phyloP scores from a whole-genome alignment of 2,888 invertebrate genomes.

The Podabrus alpinus region DNA sequence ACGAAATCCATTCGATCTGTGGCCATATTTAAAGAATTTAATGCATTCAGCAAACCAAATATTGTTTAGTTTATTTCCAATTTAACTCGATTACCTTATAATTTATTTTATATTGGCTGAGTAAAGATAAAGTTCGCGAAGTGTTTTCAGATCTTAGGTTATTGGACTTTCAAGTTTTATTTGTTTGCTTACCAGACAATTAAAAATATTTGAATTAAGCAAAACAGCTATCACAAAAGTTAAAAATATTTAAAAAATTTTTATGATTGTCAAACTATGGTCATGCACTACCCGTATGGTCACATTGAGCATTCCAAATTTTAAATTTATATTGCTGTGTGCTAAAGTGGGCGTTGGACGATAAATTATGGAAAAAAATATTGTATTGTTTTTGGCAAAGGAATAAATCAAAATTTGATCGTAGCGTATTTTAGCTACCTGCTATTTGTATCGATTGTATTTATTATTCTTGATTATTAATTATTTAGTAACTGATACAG shows the following conservation, averaged over 20 bases:
- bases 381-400: not conserved
- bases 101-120: not conserved
- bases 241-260: not conserved
- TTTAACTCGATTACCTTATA: not conserved
- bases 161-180: not conserved
- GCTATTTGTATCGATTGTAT: not conserved
- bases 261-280: not conserved
- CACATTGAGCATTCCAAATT: not conserved
- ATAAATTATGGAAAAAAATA: not conserved
- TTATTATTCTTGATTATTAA: not conserved
- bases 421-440: not conserved
- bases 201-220: not conserved
- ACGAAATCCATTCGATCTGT: too few relatives aligned
- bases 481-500: constrained; percentile 3
- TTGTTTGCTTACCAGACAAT: not conserved
- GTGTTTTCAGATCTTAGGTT: not conserved
- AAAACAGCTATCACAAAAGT: not conserved
- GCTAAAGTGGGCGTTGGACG: not conserved
- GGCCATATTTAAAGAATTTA: not conserved
- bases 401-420: not conserved
- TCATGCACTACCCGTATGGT: not conserved
- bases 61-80: not conserved
- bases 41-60: not conserved
- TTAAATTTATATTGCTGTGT: not conserved
- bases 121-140: not conserved